These are phyloP conservation scores for Atrichornis clamosus DNA, from an alignment of 2,113 vertebrate genomes.

Conservation along the genomic window DNA sequence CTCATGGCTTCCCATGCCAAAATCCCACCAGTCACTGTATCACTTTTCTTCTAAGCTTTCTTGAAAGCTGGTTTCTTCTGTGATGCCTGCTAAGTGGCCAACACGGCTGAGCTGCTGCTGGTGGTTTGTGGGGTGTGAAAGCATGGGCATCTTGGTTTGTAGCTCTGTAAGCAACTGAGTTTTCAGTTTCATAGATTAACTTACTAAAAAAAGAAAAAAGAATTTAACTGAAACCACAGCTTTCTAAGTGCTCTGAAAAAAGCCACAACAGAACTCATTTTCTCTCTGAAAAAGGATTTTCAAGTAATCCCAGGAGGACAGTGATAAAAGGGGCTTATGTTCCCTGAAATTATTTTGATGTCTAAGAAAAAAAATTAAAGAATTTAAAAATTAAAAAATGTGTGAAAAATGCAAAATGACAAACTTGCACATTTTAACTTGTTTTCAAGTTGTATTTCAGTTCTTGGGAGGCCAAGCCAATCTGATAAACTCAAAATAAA, in stretches of 20 bases:
- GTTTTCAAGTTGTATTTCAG: neutral
- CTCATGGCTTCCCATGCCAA: neutral
- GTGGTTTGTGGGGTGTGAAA: neutral
- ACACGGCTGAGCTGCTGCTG: neutral
- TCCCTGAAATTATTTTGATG: neutral
- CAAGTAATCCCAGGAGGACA: neutral
- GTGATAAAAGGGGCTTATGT: neutral
- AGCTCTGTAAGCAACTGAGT: neutral
- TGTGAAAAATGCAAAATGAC: neutral
- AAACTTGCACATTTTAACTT: neutral
- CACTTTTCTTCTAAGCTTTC: neutral
- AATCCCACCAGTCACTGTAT: neutral
- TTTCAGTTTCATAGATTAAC: neutral
- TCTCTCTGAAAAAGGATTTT: neutral
- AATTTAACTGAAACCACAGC: neutral
- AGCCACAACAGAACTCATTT: neutral
- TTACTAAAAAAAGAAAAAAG: neutral
- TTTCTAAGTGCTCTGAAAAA: neutral
- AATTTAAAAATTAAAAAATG: neutral
- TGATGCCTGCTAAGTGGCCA: neutral
- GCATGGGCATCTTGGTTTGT: neutral
- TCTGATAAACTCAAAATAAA: neutral
- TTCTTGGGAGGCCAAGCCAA: neutral
- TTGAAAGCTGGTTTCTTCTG: neutral
- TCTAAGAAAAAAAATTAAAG: neutral